A percentile compares a stretch with the other conserved stretches of the same genome.
Conservation (phyloP, 2,113 vertebrate species). For the Pimephales promelas region DNA sequence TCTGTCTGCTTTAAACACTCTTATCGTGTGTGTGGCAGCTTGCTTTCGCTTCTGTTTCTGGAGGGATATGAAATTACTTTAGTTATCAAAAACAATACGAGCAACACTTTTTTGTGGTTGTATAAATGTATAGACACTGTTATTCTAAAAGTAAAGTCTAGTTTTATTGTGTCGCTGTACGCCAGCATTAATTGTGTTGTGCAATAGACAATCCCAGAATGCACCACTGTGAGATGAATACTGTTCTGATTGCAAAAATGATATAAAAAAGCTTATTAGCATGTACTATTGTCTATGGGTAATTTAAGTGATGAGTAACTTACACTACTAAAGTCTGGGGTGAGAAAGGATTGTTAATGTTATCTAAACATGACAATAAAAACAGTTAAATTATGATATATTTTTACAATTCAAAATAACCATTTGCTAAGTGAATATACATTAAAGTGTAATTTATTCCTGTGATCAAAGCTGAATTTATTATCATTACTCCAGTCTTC, state of each 20-base stretch:
- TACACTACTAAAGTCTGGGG: too few relatives aligned
- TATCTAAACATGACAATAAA: background rate
- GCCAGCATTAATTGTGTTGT: too few relatives aligned
- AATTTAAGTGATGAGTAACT: background rate
- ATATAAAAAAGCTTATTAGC: background rate
- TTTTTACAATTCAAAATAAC: background rate
- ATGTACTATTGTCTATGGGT: background rate
- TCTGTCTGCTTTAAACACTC: background rate
- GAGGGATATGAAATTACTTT: background rate
- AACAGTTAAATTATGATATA: background rate
- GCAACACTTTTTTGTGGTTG: background rate
- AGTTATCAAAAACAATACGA: background rate
- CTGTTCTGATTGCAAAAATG: too few relatives aligned
- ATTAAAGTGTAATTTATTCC: background rate
- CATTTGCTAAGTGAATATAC: background rate
- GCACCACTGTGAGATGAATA: background rate
- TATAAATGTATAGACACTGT: background rate
- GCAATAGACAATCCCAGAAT: background rate
- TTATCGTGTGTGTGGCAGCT: background rate
- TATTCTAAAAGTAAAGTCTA: background rate
- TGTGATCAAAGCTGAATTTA: background rate
- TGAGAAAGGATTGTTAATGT: too few relatives aligned
- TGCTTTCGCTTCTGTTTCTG: background rate
- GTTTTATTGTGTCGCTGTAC: background rate
- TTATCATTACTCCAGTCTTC: background rate